A percentile compares a stretch with the other conserved stretches of the same genome.
Evolutionary conservation across 2,113 vertebrate genomes (phyloP).

Genomic region (Platycercus adscitus): DNA sequence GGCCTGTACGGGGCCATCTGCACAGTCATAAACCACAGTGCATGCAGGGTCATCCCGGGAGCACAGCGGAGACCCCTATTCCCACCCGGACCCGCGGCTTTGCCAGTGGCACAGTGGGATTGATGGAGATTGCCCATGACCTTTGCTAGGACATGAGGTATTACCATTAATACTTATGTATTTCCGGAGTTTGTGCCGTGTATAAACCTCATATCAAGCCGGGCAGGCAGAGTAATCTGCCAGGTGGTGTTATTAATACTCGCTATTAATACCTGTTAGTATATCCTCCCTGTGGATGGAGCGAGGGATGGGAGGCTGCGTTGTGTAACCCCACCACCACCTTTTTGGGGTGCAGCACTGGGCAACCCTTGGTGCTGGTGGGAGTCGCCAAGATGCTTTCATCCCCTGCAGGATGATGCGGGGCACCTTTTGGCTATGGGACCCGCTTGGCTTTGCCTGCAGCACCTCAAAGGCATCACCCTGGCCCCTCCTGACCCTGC

Average conservation of each 20-base stretch:
- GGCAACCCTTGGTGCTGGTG: not conserved
- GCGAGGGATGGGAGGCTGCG: fast-evolving
- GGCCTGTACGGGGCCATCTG: conserved; percentile 78
- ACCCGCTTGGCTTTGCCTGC: no score
- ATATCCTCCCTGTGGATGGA: not conserved
- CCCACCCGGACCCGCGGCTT: not conserved
- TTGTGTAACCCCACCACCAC: no score
- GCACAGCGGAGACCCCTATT: fast-evolving
- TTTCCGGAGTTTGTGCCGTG: conserved; percentile 35
- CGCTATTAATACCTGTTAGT: not conserved
- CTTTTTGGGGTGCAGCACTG: not conserved
- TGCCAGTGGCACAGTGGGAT: conserved; percentile 37
- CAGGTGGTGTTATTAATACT: conserved; percentile 1
- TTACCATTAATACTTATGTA: conserved; percentile 66
- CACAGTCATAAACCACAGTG: conserved; percentile 64
- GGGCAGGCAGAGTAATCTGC: conserved; percentile 50
- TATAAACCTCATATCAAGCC: conserved; percentile 65
- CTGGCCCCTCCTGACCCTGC: not conserved
- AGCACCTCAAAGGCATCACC: not conserved
- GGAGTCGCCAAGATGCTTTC: not conserved
- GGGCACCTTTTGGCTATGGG: not conserved
- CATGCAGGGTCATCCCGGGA: not conserved
- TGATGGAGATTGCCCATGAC: conserved; percentile 72
- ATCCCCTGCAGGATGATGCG: fast-evolving
- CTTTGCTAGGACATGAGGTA: conserved; percentile 75